phyloP scores from a whole-genome alignment of 2,888 invertebrate genomes.

The Amorpha juglandis region DNA sequence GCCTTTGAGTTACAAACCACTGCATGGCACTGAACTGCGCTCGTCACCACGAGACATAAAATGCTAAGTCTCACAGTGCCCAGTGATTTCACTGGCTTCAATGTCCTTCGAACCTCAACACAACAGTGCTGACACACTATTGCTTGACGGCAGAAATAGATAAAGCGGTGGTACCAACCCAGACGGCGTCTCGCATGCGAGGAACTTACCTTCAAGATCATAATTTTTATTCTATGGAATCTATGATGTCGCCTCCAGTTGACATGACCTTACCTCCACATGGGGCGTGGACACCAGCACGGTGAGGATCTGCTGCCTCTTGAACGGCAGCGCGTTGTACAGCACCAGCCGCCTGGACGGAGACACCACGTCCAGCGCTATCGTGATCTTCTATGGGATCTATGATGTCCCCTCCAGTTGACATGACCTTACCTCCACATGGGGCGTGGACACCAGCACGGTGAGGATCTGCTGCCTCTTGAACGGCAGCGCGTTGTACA shows the following conservation, averaged over 20 bases:
- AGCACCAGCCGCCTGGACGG: constrained; percentile 89
- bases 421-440: constrained; percentile 85
- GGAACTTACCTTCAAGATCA: too few relatives aligned
- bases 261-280: constrained; percentile 84
- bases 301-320: constrained; percentile 90
- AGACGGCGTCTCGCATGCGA: too few relatives aligned
- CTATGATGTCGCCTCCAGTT: constrained; percentile 84
- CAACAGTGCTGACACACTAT: too few relatives aligned
- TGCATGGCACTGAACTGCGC: too few relatives aligned
- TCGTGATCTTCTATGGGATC: constrained; percentile 85
- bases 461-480: constrained; percentile 90
- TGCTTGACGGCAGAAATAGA: too few relatives aligned
- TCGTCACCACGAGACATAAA: too few relatives aligned
- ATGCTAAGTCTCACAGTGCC: too few relatives aligned
- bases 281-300: constrained; percentile 91
- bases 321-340: constrained; percentile 91
- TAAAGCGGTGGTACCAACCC: too few relatives aligned
- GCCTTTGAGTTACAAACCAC: too few relatives aligned
- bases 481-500: constrained; percentile 92
- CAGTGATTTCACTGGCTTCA: too few relatives aligned
- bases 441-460: constrained; percentile 90
- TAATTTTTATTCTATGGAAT: constrained; percentile 85
- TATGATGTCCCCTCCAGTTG: constrained; percentile 83
- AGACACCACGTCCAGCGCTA: constrained; percentile 84
- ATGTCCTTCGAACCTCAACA: too few relatives aligned